Conservation (phyloP, 1,140 invertebrate species). For the Drosophila navojoa region DNA sequence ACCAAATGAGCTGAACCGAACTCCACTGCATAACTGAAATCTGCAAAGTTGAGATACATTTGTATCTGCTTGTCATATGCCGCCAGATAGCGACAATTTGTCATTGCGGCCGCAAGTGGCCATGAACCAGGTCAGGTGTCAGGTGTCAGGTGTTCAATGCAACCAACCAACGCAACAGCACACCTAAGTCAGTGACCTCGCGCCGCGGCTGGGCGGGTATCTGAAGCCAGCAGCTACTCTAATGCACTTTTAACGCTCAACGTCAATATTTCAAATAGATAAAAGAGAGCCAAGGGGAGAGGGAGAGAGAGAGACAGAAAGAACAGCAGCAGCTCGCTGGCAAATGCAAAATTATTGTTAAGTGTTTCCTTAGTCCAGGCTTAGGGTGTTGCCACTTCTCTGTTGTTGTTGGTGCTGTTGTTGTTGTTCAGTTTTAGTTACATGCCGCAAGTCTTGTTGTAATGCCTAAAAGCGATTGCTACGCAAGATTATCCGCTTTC, state of each 20-base stretch:
- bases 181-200: neutral
- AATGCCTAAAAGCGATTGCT: conserved; percentile 31
- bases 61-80: conserved; percentile 14
- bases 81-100: conserved; percentile 55
- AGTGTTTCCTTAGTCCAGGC: conserved; percentile 50
- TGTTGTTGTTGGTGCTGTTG: conserved; percentile 8
- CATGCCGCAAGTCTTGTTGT: conserved; percentile 29
- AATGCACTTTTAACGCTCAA: conserved; percentile 78
- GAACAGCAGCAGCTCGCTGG: conserved; percentile 4
- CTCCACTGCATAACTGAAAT: conserved; percentile 5
- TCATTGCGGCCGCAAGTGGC: conserved; percentile 53
- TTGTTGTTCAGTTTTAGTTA: conserved; percentile 1
- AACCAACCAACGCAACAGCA: neutral
- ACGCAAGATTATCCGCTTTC: conserved; percentile 39
- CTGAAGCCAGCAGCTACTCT: conserved; percentile 64
- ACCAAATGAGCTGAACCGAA: conserved; percentile 9
- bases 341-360: conserved; percentile 66
- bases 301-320: neutral
- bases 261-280: conserved; percentile 81
- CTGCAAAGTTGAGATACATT: conserved; percentile 6
- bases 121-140: conserved; percentile 76
- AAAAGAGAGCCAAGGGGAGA: conserved; percentile 39
- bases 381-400: neutral
- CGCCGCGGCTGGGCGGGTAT: neutral
- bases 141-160: conserved; percentile 63